Conservation (phyloP, 2,888 invertebrate genomes). For the Eristalinus sepulchralis region DNA sequence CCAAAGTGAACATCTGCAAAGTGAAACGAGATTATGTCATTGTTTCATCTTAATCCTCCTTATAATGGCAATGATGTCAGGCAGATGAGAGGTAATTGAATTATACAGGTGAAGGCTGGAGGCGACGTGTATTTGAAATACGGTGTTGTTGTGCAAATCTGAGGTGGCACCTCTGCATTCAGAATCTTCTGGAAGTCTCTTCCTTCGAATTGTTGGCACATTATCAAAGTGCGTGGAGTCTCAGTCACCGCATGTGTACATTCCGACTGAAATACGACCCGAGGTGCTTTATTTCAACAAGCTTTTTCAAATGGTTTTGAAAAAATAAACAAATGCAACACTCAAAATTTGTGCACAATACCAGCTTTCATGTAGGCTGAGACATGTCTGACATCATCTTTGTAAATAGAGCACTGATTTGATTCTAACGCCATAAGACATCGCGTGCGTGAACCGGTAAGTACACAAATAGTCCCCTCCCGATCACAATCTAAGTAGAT, state of each 20-base stretch:
- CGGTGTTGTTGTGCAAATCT: not conserved
- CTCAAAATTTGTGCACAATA: no score
- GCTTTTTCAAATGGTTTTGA: no score
- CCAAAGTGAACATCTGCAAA: slow-evolving; percentile 63
- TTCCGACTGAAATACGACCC: no score
- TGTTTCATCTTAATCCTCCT: slow-evolving; percentile 63
- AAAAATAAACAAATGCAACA: no score
- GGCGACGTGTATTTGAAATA: not conserved
- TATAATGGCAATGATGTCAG: slow-evolving; percentile 60
- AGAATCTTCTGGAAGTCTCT: not conserved
- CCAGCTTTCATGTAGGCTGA: not conserved
- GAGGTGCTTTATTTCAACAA: no score
- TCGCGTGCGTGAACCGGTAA: not conserved
- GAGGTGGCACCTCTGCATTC: not conserved
- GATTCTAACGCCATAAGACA: not conserved
- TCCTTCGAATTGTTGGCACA: no score
- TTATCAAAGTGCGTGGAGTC: no score
- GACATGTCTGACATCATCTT: not conserved
- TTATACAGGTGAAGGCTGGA: slow-evolving; percentile 53
- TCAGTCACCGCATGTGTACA: no score
- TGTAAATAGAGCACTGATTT: not conserved
- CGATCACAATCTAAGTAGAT: not conserved
- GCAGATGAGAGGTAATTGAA: slow-evolving; percentile 61
- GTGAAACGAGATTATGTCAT: slow-evolving; percentile 67
- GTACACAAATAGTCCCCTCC: not conserved